phyloP scores from a whole-genome alignment of 2,113 vertebrate genomes.

The Amphilophus citrinellus region DNA sequence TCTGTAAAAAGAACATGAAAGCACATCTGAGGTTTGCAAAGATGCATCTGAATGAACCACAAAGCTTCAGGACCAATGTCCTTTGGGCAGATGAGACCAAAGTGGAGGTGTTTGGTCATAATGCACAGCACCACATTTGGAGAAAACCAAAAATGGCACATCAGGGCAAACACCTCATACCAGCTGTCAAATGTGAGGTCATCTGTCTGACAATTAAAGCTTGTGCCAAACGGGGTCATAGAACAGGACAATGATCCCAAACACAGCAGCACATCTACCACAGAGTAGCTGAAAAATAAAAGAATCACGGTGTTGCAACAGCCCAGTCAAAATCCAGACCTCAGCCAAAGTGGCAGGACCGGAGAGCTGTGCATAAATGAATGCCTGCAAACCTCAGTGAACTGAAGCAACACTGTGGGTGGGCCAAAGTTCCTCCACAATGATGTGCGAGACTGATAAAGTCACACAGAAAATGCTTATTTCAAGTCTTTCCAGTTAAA shows the following conservation, averaged over 20 bases:
- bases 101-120: background rate
- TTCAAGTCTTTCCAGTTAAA: background rate
- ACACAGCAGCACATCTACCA: background rate
- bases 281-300: background rate
- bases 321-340: background rate
- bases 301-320: background rate
- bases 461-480: background rate
- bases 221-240: background rate
- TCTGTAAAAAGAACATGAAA: background rate
- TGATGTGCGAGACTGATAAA: background rate
- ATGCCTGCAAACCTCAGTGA: background rate
- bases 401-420: background rate
- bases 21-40: background rate
- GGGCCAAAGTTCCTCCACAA: background rate
- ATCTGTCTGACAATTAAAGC: background rate
- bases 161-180: background rate
- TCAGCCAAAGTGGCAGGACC: background rate
- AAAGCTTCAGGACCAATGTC: background rate
- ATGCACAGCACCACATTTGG: background rate
- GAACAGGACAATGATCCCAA: background rate
- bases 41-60: background rate
- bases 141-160: background rate
- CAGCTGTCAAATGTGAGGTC: background rate
- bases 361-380: background rate
- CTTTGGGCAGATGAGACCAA: background rate